Conservation (phyloP, 2,113 vertebrate genomes). For the Petromus typicus region DNA sequence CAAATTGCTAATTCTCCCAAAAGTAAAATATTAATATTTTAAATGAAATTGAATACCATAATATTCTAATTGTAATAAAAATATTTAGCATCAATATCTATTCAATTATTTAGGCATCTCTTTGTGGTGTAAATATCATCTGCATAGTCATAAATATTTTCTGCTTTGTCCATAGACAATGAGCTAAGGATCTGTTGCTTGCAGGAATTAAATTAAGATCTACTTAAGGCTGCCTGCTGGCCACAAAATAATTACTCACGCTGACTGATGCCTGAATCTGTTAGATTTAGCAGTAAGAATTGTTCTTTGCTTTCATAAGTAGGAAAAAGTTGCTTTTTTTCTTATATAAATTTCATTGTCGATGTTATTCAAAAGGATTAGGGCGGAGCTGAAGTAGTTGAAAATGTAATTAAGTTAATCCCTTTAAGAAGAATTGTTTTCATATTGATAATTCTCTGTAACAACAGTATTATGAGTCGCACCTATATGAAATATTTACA, state of each 20-base stretch:
- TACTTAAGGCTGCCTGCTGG: conserved; percentile 80
- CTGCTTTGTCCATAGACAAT: conserved; percentile 69
- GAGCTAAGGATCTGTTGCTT: conserved; percentile 74
- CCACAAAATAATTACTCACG: conserved; percentile 82
- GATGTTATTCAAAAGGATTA: conserved; percentile 83
- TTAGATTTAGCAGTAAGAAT: conserved; percentile 71
- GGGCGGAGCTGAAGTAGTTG: conserved; percentile 69
- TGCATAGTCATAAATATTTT: conserved; percentile 77
- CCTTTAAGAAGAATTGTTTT: conserved; percentile 83
- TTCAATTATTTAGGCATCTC: conserved; percentile 82
- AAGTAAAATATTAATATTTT: conserved; percentile 71
- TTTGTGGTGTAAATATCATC: conserved; percentile 78
- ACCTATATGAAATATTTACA: conserved; percentile 68
- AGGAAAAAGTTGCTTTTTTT: conserved; percentile 69
- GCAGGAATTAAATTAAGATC: conserved; percentile 75
- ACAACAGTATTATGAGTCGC: conserved; percentile 70
- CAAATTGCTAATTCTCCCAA: conserved; percentile 78
- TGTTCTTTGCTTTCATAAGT: conserved; percentile 71
- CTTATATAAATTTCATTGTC: conserved; percentile 75
- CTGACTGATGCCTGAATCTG: conserved; percentile 68
- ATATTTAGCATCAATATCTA: conserved; percentile 70
- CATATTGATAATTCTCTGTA: conserved; percentile 62
- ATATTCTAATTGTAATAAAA: conserved; percentile 79
- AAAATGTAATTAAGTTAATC: conserved; percentile 84
- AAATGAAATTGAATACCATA: conserved; percentile 62